Evolutionary conservation across 1,140 invertebrate species (phyloP).

Genomic region (Arion vulgaris): DNA sequence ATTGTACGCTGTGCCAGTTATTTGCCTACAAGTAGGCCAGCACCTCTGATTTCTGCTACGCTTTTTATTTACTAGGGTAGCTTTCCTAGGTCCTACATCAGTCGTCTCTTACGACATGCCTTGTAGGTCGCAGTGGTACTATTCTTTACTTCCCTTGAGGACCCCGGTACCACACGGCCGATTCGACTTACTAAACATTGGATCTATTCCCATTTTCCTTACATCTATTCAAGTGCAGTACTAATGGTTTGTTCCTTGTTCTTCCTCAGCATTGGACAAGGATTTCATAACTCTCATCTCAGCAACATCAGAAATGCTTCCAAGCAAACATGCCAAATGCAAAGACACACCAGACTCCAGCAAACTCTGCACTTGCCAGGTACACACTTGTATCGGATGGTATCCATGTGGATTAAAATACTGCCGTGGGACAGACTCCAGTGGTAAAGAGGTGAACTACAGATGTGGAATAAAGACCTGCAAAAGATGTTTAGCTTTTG

Average conservation of each 20-base stretch:
- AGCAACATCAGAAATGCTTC: conserved; percentile 56
- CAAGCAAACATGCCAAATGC: conserved; percentile 64
- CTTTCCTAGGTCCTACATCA: too few relatives aligned
- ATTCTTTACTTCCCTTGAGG: too few relatives aligned
- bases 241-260: neutral
- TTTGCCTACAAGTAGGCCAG: too few relatives aligned
- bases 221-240: too few relatives aligned
- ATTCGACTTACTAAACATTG: too few relatives aligned
- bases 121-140: too few relatives aligned
- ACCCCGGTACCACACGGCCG: too few relatives aligned
- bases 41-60: too few relatives aligned
- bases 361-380: conserved; percentile 82
- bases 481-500: conserved; percentile 88
- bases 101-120: too few relatives aligned
- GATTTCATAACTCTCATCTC: conserved; percentile 60
- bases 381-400: conserved; percentile 89
- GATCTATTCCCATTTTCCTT: too few relatives aligned
- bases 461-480: conserved; percentile 96
- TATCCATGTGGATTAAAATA: conserved; percentile 95
- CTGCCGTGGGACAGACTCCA: conserved; percentile 83
- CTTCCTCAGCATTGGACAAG: conserved; percentile 55
- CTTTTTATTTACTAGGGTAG: too few relatives aligned
- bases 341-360: conserved; percentile 60
- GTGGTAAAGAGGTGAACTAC: conserved; percentile 80
- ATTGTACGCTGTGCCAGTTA: too few relatives aligned